Conservation (phyloP, 2,888 invertebrate species). For the Cenopis cana region DNA sequence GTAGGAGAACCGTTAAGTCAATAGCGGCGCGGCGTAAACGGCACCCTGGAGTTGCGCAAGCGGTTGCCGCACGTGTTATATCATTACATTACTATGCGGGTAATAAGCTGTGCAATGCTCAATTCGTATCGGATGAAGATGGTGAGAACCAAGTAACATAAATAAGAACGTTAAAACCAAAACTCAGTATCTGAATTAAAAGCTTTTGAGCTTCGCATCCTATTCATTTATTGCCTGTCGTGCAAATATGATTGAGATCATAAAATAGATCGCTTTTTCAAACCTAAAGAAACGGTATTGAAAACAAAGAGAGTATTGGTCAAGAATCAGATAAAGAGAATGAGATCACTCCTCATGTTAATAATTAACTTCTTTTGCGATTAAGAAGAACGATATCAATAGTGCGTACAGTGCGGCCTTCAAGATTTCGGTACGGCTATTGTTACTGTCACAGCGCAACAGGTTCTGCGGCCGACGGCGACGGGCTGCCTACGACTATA, state of each 20-base stretch:
- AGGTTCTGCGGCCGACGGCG: constrained; percentile 37
- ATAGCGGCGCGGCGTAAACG: constrained; percentile 40
- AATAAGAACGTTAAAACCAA: no score
- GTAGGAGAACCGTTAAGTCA: constrained; percentile 44
- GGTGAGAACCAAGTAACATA: background rate
- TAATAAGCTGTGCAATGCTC: constrained; percentile 32
- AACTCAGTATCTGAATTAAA: no score
- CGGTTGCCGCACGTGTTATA: constrained; percentile 34
- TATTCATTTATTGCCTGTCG: no score
- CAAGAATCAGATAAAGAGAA: background rate
- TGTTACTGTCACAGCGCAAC: constrained; percentile 47
- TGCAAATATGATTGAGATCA: background rate
- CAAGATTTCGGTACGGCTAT: constrained; percentile 51
- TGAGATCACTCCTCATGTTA: background rate
- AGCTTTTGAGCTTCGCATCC: no score
- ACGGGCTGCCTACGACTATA: constrained; percentile 25
- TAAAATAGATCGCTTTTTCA: background rate
- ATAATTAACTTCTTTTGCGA: constrained; percentile 26
- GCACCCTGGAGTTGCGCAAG: constrained; percentile 44
- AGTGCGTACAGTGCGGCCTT: constrained; percentile 53
- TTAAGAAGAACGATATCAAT: constrained; percentile 47
- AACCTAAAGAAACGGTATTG: background rate
- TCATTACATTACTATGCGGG: constrained; percentile 40
- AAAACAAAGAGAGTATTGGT: constrained; percentile 5
- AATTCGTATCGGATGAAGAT: constrained; percentile 29